These are phyloP conservation scores for Erpetoichthys calabaricus DNA, from an alignment of 2,797 vertebrate species.

Conservation along the genomic window DNA sequence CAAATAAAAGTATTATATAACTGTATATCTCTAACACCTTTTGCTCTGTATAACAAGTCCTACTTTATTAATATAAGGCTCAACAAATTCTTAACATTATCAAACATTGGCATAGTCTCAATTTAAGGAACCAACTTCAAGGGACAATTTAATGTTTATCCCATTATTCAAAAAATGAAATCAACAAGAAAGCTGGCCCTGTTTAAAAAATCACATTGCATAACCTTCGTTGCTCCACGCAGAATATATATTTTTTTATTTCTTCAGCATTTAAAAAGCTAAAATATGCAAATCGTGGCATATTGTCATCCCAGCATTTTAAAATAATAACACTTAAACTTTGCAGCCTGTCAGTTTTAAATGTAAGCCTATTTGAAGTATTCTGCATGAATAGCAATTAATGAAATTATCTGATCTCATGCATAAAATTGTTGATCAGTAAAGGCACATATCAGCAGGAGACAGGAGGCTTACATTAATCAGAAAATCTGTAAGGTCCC, in stretches of 20 bases:
- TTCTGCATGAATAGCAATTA: slow-evolving; percentile 29
- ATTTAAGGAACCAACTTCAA: slow-evolving; percentile 7
- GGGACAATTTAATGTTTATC: slow-evolving; percentile 5
- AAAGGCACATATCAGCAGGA: slow-evolving; percentile 16
- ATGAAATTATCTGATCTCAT: slow-evolving; percentile 30
- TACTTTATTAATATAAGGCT: background rate
- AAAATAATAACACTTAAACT: slow-evolving; percentile 29
- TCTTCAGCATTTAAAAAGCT: slow-evolving; percentile 15
- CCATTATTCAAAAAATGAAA: background rate
- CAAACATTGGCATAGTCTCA: slow-evolving; percentile 8
- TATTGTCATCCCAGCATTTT: slow-evolving; percentile 19
- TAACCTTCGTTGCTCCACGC: slow-evolving; percentile 17
- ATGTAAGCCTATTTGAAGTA: slow-evolving; percentile 19
- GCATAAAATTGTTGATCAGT: slow-evolving; percentile 21
- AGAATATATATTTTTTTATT: slow-evolving; percentile 13
- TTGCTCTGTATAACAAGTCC: too few relatives aligned
- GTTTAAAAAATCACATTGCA: slow-evolving; percentile 17
- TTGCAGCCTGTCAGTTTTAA: slow-evolving; percentile 19
- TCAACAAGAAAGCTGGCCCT: slow-evolving; percentile 10
- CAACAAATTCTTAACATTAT: slow-evolving; percentile 10
- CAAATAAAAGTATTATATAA: too few relatives aligned
- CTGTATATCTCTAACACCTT: too few relatives aligned
- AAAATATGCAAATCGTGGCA: slow-evolving; percentile 17
- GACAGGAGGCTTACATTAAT: slow-evolving; percentile 5
- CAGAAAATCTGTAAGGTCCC: slow-evolving; percentile 9